phyloP scores from a whole-genome alignment of 2,113 vertebrate genomes.

The Lipotes vexillifer region DNA sequence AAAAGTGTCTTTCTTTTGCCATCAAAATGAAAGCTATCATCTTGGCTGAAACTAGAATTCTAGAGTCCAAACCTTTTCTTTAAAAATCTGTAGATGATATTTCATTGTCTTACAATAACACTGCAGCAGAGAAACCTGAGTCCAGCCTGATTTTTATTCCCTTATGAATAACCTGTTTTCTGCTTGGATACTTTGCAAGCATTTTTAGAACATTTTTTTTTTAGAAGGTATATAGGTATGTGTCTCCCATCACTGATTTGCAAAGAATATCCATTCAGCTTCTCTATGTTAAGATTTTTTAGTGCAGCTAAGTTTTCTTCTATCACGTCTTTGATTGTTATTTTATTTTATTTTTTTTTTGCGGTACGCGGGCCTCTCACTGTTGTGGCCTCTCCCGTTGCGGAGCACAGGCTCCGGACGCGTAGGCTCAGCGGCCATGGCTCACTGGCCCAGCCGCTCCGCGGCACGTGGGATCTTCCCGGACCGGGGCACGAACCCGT shows the following conservation, averaged over 20 bases:
- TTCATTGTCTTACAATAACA: not conserved
- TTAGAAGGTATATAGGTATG: not conserved
- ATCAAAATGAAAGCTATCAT: not conserved
- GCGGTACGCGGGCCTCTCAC: too few species aligned
- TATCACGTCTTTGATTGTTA: not conserved
- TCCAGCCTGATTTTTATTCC: not conserved
- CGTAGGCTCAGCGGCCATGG: too few species aligned
- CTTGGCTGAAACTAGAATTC: not conserved
- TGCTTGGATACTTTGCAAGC: too few species aligned
- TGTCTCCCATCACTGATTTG: not conserved
- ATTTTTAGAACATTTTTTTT: not conserved
- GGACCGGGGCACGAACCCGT: too few species aligned
- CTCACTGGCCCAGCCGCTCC: too few species aligned
- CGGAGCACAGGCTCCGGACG: too few species aligned
- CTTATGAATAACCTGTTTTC: not conserved
- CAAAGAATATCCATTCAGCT: not conserved
- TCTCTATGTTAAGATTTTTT: not conserved
- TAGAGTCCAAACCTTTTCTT: not conserved
- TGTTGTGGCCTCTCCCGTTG: too few species aligned
- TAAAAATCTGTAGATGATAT: not conserved
- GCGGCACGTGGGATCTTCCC: too few species aligned
- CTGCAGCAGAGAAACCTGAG: not conserved
- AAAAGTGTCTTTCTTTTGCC: not conserved
- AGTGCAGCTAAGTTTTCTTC: not conserved
- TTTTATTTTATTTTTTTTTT: too few species aligned